Evolutionary conservation across 1,140 invertebrate species (phyloP).

Genomic region (Neodiprion fabricii): DNA sequence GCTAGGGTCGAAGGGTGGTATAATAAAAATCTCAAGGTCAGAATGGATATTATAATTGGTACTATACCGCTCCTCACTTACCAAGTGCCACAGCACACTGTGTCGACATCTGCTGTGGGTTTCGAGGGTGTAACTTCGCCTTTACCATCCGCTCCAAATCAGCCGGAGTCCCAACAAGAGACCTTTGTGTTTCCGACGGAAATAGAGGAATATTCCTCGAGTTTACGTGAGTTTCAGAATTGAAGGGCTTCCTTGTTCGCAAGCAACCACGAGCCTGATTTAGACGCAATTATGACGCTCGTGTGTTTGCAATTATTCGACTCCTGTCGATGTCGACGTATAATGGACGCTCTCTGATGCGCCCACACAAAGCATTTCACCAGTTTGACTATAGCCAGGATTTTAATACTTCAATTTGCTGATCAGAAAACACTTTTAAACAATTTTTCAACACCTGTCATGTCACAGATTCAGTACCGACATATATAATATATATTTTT

Average conservation of each 20-base stretch:
- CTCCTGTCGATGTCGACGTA: too few species aligned
- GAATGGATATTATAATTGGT: slow-evolving; percentile 6
- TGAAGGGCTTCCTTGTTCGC: neutral
- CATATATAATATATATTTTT: too few species aligned
- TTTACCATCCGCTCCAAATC: neutral
- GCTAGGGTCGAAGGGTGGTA: slow-evolving; percentile 8
- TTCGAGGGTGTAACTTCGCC: neutral
- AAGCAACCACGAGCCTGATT: neutral
- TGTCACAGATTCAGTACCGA: too few species aligned
- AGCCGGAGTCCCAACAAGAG: neutral
- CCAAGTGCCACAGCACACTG: neutral
- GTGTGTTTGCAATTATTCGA: too few species aligned
- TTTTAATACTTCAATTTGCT: too few species aligned
- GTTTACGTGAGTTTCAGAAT: slow-evolving; percentile 3
- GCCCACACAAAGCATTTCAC: too few species aligned
- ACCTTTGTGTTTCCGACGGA: neutral
- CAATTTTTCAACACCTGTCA: too few species aligned
- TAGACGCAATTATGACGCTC: neutral
- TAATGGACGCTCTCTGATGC: too few species aligned
- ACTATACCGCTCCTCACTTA: slow-evolving; percentile 9
- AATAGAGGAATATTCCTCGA: neutral
- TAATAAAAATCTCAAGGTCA: slow-evolving; percentile 13
- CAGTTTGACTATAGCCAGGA: too few species aligned
- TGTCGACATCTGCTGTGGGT: neutral
- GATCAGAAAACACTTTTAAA: too few species aligned